Evolutionary conservation across 2,797 vertebrate genomes (phyloP), one percentile per base, ranked within the genome.

Genomic region (Sandelia bainsii): DNA sequence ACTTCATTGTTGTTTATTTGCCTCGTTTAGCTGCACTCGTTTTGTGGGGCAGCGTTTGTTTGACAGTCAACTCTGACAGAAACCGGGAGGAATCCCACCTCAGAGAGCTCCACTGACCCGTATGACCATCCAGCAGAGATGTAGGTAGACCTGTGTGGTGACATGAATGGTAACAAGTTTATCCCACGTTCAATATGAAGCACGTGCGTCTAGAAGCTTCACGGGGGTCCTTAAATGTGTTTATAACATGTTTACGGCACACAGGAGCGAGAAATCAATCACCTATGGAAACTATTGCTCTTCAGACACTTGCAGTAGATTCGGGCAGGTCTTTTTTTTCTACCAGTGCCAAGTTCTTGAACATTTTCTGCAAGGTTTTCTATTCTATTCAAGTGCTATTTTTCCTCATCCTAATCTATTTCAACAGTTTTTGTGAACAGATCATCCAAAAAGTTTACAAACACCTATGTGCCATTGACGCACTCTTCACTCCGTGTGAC

Each of bases 401-500:
- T 51, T 13, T 5, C 25, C 51, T 0, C 23, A 2, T 29, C 3
- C 23, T 5, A 4, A n/a, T 8, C 1, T 5, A 50, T 4, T 50
- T 34, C 32, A 10, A 34, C 32, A 34, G 22, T 23, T 50, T 50
- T n/a, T 65, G 23, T 29, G 48, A 34, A 20, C 20, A n/a, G 22
- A 49, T 39, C 3, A 44, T 14, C 60, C 44, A 46, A 68, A 65
- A n/a, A 62, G 87, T 96, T 96, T 95, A 90, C 95, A 95, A 96
- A 96, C 95, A 96, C 95, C 85, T 88, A 94, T 92, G 93, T 92
- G 89, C 93, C 91, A 93, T 93, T 93, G 94, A 93, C 93, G 46
- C 92, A 89, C 93, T 89, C 91, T 92, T 85, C 89, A 91, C 92
- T 93, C 93, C 90, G 94, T 94, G 94, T 94, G 95, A 94, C 94